phyloP scores from a whole-genome alignment of 2,888 invertebrate genomes.

The Stegophylla sp. region DNA sequence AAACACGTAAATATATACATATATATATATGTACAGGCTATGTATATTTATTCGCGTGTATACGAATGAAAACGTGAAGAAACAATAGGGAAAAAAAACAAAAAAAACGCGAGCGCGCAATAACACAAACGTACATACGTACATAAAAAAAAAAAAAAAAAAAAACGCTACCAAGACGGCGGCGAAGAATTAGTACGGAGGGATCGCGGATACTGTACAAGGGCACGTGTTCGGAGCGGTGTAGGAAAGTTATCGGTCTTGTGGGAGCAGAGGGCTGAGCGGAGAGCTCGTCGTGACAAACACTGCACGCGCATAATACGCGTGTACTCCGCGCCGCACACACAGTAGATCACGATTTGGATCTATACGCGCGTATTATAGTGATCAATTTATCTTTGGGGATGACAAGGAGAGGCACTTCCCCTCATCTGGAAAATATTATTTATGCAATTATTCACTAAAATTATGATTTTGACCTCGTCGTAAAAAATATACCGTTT shows the following conservation, averaged over 20 bases:
- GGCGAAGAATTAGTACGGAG: constrained; percentile 30
- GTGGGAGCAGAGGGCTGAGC: constrained; percentile 35
- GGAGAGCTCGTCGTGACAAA: constrained; percentile 21
- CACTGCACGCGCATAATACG: no score
- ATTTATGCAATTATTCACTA: no score
- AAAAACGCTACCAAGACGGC: background rate
- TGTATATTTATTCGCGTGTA: background rate
- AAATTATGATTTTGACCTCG: no score
- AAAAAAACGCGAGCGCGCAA: background rate
- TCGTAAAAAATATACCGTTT: no score
- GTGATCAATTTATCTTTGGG: no score
- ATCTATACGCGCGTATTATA: no score
- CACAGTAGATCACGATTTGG: no score
- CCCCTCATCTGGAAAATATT: no score
- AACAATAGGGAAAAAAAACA: background rate
- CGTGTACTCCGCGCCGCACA: no score
- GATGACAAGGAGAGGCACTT: no score
- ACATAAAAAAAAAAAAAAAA: constrained; percentile 17
- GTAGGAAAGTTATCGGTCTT: constrained; percentile 57
- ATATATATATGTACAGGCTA: background rate
- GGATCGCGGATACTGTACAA: background rate
- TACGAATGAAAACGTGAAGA: background rate
- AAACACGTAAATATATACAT: background rate
- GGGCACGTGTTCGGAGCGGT: background rate
- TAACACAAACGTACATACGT: background rate